A percentile compares a stretch with the other conserved stretches of the same genome.
These are phyloP conservation scores for Myodes glareolus DNA, from an alignment of 2,113 vertebrate genomes.

Conservation along the genomic window DNA sequence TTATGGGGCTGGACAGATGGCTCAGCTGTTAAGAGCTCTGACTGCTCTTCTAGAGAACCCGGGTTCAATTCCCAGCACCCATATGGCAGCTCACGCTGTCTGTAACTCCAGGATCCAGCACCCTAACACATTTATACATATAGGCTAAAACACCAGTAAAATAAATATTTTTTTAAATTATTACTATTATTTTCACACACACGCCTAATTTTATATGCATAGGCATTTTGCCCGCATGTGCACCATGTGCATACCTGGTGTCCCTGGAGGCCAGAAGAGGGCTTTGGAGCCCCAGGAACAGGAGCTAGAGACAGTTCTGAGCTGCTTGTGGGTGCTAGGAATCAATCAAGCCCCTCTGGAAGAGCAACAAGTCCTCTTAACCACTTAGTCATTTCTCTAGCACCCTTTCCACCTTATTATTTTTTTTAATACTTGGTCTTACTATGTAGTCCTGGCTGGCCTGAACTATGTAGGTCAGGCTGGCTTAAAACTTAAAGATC, in stretches of 20 bases:
- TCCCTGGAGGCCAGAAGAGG: not conserved
- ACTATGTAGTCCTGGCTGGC: not conserved
- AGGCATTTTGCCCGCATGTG: not conserved
- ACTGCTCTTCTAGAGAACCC: too few species aligned
- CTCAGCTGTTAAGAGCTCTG: too few species aligned
- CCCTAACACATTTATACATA: too few species aligned
- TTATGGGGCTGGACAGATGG: too few species aligned
- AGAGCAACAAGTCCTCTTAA: not conserved
- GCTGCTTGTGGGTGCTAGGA: not conserved
- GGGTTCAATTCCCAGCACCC: too few species aligned
- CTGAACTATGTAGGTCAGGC: not conserved
- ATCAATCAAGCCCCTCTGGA: not conserved
- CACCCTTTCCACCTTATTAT: not conserved
- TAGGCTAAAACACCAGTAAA: too few species aligned
- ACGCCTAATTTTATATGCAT: not conserved
- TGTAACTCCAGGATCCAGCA: too few species aligned
- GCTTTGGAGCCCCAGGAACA: not conserved
- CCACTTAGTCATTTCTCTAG: not conserved
- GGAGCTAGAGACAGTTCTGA: not conserved
- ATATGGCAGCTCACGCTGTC: too few species aligned
- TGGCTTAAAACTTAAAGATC: not conserved
- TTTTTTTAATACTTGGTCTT: not conserved
- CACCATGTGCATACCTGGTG: not conserved
- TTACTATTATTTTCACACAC: too few species aligned
- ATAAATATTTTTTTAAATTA: too few species aligned